Base-by-base conservation (phyloP, 2,113 vertebrate genomes). In the Brachypodius melanocephalos region DNA sequence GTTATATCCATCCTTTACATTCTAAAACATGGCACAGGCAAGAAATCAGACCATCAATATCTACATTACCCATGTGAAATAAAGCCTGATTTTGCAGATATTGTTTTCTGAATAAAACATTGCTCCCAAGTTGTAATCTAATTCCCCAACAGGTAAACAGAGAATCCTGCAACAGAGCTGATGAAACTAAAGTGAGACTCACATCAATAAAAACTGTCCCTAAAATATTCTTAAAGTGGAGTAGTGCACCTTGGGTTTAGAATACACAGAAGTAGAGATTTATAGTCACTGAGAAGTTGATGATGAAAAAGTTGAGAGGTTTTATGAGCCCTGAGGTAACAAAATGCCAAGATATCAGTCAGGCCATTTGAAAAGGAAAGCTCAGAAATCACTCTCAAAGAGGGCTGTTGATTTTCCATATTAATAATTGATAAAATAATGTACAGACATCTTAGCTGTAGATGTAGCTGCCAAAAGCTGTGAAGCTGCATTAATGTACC, bases 391-490 rank as follows among this genome's bases (percentile, higher is more conserved):
- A 19, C 36, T 88, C 46, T 88, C 46, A 74, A 90, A 65, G 63
- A 86, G 43, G 42, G 15, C n/a, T 77, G 88, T 63, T 92, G 73
- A 85, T 97, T 73, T 95, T 84, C 86, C 66, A 21, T 88, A 52
- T 95, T 92, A 96, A 95, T 97, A 97, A 97, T 96, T 95, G 76
- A 97, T 97, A 82, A 91, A 67, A 94, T 79, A 91, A 66, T 52
- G 45, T 88, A 20, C 65, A 66, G 82, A 75, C 66, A 8, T 86
- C 83, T 95, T 81, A 76, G 88, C 86, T 63, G 66, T 72, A 82
- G 79, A 32, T 65, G 59, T 79, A 69, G 85, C 61, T 91, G 89
- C 72, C 89, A 72, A 91, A 95, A 94, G 40, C 80, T 62, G 42
- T 73, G 74, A 89, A 73, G 42, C 19, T 69, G 74, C 46, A 62